A percentile compares a stretch with the other conserved stretches of the same genome.
Conservation (phyloP, 2,113 vertebrate species). For the Calonectris borealis region DNA sequence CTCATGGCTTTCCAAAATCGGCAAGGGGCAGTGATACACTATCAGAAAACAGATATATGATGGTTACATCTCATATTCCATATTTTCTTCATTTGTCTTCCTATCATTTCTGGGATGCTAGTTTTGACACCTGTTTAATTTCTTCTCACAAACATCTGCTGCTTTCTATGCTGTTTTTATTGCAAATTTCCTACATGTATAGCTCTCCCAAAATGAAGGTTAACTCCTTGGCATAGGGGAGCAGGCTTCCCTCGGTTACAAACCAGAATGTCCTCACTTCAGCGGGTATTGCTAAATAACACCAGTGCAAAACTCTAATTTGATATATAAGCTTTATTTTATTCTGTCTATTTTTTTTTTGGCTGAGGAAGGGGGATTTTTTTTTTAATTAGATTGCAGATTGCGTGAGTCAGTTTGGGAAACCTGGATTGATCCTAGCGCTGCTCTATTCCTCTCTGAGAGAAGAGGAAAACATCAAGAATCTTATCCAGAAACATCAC, state of each 20-base stretch:
- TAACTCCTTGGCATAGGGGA: neutral
- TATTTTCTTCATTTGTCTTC: neutral
- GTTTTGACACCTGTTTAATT: neutral
- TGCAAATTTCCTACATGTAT: neutral
- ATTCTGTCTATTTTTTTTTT: neutral
- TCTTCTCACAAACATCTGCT: neutral
- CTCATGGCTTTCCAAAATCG: neutral
- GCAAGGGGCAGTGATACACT: neutral
- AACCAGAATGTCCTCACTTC: neutral
- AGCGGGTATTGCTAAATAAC: neutral
- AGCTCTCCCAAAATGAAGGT: neutral
- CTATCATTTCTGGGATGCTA: neutral
- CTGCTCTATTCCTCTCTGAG: neutral
- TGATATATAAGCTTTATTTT: neutral
- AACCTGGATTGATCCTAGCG: neutral
- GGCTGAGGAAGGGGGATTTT: fast-evolving
- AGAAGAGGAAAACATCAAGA: neutral
- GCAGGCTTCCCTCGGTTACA: fast-evolving
- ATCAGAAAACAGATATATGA: neutral
- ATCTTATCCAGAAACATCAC: neutral
- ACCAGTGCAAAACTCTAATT: neutral
- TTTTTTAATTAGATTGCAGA: neutral
- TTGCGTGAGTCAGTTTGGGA: neutral
- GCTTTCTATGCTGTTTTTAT: neutral
- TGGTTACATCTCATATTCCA: neutral